Base-by-base conservation (phyloP, 2,888 invertebrate species). In the Anagyrus pseudococci region DNA sequence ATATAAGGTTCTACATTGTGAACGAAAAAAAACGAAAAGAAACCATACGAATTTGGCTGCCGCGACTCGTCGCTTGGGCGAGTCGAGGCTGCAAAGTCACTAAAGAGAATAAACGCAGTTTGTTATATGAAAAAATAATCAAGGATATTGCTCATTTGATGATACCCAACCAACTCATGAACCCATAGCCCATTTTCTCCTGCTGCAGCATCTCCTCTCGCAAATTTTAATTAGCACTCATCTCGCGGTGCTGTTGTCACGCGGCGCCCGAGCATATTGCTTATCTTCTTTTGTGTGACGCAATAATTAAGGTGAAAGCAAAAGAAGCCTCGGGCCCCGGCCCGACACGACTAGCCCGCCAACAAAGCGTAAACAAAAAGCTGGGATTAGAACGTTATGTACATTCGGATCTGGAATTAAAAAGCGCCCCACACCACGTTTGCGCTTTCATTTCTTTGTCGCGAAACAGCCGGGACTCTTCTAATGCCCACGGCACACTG, bases 71-170 rank as follows among this genome's bases (percentile, higher is more conserved):
- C 26, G 25, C 33, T 19, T n/a, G 15, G 47, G 7, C 29, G 40
- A 40, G 50, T 54, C 50, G 47, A 25, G 26, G 49, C 49, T 44
- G 46, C 59, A 49, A n/a, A 66, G 63, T 59, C 58, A 62, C 44
- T 60, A 43, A 66, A 58, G 52, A 46, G 25, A 66, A 53, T 53
- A 65, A 53, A 59, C 25, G 54, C 65, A 66, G 57, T 66, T 66
- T 66, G 66, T 66, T 66, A 66, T 66, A 60, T 60, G 19, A 63
- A 63, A 65, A 64, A 44, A 40, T 26, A 25, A 53, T n/a, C 13
- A 46, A 26, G 7, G 20, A 48, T 41, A 29, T 13, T 10, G 6
- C 13, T 49, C 43, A 50, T 22, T 58, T 25, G 44, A 43, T 55
- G 25, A 23, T 20, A 2, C 26, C 6, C 40, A n/a, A 13, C 25